A percentile compares a stretch with the other conserved stretches of the same genome.
Conservation (phyloP, 2,113 vertebrate species). For the Prinia subflava region DNA sequence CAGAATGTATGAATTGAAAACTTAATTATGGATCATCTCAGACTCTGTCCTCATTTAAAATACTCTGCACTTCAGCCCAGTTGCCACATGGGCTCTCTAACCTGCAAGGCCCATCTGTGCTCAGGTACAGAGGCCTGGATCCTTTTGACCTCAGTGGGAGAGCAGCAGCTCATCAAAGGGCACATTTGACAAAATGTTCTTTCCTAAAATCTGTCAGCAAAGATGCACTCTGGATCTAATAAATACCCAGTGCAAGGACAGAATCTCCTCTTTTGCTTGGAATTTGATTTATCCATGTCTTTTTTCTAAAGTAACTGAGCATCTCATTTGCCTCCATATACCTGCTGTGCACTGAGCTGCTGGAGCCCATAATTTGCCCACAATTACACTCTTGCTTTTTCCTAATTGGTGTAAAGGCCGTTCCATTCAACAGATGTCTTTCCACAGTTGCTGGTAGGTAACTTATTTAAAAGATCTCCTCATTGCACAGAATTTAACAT, state of each 20-base stretch:
- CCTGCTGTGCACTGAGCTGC: slow-evolving; percentile 18
- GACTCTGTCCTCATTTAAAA: not conserved
- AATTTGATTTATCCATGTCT: not conserved
- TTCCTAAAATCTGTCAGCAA: not conserved
- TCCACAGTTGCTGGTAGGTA: not conserved
- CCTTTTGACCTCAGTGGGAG: not conserved
- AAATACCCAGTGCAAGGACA: not conserved
- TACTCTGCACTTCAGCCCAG: not conserved
- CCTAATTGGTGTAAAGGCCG: not conserved
- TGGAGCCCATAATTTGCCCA: slow-evolving; percentile 9
- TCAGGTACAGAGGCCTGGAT: not conserved
- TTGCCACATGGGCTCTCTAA: not conserved
- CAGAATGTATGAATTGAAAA: not conserved
- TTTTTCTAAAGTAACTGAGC: not conserved
- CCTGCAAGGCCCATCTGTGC: not conserved
- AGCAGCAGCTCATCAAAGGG: not conserved
- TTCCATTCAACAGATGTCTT: slow-evolving; percentile 12
- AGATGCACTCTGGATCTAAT: not conserved
- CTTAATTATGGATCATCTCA: not conserved
- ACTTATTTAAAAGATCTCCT: not conserved
- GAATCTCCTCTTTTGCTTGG: not conserved
- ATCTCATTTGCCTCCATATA: not conserved
- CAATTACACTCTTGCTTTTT: slow-evolving; percentile 13
- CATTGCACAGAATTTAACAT: not conserved
- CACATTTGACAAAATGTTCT: not conserved